A percentile compares a stretch with the other conserved stretches of the same genome.
Evolutionary conservation across 2,888 invertebrate species (phyloP).

Genomic region (Cremastobaeus sp.): DNA sequence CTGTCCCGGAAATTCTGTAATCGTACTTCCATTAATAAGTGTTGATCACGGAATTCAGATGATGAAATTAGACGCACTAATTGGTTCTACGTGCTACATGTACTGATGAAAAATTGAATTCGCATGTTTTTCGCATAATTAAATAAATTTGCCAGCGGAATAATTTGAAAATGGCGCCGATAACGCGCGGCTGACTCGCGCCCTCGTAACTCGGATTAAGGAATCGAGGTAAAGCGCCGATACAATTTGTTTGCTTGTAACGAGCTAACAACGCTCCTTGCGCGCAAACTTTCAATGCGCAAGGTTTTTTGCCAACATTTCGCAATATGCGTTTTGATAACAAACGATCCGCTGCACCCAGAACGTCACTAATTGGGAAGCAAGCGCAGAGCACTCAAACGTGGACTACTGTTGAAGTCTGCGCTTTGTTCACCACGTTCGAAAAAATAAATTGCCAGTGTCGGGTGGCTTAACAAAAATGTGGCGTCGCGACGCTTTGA

Average conservation of each 20-base stretch:
- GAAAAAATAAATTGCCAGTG: constrained; percentile 58
- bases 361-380: constrained; percentile 57
- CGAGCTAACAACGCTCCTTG: neutral
- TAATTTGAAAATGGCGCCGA: too few species aligned
- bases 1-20: too few species aligned
- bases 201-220: too few species aligned
- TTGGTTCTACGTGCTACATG: too few species aligned
- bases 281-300: neutral
- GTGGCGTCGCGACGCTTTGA: constrained; percentile 74
- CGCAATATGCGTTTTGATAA: constrained; percentile 35
- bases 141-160: too few species aligned
- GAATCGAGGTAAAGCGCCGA: neutral
- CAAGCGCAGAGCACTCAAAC: constrained; percentile 53
- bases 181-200: too few species aligned
- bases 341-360: constrained; percentile 45
- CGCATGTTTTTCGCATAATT: too few species aligned
- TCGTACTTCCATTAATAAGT: too few species aligned
- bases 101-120: too few species aligned
- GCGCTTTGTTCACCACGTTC: constrained; percentile 51
- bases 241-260: constrained; percentile 14
- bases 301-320: constrained; percentile 18
- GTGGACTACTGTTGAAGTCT: constrained; percentile 53
- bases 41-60: too few species aligned
- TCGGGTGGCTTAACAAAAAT: constrained; percentile 67
- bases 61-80: too few species aligned